Evolutionary conservation across 2,888 invertebrate genomes (phyloP).

Genomic region (Patella ulyssiponensis): DNA sequence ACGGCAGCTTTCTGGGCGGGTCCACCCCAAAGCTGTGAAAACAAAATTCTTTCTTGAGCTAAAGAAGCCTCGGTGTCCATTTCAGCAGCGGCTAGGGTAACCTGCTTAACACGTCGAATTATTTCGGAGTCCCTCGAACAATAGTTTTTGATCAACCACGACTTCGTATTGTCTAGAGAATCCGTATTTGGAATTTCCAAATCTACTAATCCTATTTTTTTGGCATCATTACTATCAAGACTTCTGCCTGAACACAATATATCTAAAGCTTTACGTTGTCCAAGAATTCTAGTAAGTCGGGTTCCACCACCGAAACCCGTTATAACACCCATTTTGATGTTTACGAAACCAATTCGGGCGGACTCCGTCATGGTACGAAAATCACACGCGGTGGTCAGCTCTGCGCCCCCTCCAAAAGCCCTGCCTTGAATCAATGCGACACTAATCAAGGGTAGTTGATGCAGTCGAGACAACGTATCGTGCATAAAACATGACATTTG

Average conservation of each 20-base stretch:
- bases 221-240: conserved; percentile 68
- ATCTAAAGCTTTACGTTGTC: conserved; percentile 72
- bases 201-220: conserved; percentile 72
- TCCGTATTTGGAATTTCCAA: conserved; percentile 60
- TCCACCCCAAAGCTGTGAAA: conserved; percentile 73
- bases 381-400: conserved; percentile 74
- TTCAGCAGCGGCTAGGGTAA: conserved; percentile 51
- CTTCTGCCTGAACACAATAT: conserved; percentile 66
- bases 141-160: conserved; percentile 65
- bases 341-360: conserved; percentile 74
- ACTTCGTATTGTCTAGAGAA: conserved; percentile 53
- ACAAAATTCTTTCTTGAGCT: conserved; percentile 69
- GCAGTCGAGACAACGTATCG: conserved; percentile 69
- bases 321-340: conserved; percentile 73
- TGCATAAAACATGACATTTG: conserved; percentile 74
- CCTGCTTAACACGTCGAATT: conserved; percentile 64
- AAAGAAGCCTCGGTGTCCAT: conserved; percentile 55
- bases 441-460: conserved; percentile 73
- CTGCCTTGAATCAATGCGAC: conserved; percentile 74
- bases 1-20: conserved; percentile 70
- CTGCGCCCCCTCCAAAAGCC: conserved; percentile 76
- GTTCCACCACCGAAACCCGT: conserved; percentile 76
- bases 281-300: conserved; percentile 71
- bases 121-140: conserved; percentile 53
- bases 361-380: conserved; percentile 72